phyloP scores from a whole-genome alignment of 1,140 invertebrate genomes.

The Scaptomyza hsui region DNA sequence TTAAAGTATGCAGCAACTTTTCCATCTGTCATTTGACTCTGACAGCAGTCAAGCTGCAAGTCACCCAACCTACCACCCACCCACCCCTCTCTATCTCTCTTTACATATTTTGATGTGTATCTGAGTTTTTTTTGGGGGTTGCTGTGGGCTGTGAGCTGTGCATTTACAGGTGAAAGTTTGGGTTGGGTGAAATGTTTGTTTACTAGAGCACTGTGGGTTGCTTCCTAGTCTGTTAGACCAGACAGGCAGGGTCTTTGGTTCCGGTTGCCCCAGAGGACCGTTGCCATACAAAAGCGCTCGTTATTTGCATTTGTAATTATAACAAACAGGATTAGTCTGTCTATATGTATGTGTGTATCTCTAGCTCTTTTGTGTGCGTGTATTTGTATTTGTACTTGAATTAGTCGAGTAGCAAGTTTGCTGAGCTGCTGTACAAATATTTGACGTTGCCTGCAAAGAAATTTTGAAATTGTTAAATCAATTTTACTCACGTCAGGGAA shows the following conservation, averaged over 20 bases:
- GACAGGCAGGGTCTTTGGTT: constrained; percentile 27
- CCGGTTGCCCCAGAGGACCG: constrained; percentile 37
- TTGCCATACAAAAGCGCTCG: constrained; percentile 68
- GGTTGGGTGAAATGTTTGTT: constrained; percentile 48
- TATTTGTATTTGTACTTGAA: constrained; percentile 59
- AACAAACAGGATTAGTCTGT: constrained; percentile 83
- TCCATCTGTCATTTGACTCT: constrained; percentile 43
- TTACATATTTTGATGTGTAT: constrained; percentile 59
- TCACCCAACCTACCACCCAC: not conserved
- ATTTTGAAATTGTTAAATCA: constrained; percentile 68
- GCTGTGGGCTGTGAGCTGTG: constrained; percentile 58
- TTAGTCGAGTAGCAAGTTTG: constrained; percentile 69
- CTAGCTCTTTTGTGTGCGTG: constrained; percentile 16
- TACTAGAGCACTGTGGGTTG: constrained; percentile 28
- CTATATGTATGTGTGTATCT: constrained; percentile 25
- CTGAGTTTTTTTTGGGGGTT: constrained; percentile 51
- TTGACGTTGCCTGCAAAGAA: constrained; percentile 48
- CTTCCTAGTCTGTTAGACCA: constrained; percentile 18
- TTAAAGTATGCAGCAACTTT: constrained; percentile 22
- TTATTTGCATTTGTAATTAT: constrained; percentile 84
- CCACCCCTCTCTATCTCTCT: not conserved
- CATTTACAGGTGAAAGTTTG: constrained; percentile 59
- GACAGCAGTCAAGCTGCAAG: constrained; percentile 41
- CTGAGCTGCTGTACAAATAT: constrained; percentile 59
- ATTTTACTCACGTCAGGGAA: constrained; percentile 84